phyloP scores from a whole-genome alignment of 2,797 vertebrate genomes.

The Pristis pectinata region DNA sequence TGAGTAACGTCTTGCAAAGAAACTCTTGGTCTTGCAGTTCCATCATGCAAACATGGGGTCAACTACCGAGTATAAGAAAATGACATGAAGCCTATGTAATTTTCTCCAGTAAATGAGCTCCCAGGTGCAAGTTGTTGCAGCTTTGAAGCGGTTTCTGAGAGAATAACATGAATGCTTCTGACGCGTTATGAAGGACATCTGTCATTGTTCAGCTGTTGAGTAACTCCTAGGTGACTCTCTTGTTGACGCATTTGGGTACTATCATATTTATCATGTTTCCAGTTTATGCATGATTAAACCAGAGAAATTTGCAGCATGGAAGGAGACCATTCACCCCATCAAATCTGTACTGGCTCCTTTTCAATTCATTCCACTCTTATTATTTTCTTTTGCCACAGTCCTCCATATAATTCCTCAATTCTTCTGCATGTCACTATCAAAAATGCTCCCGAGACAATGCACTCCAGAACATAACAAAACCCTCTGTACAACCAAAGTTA shows the following conservation, averaged over 20 bases:
- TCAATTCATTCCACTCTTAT: too few relatives aligned
- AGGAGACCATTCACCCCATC: too few relatives aligned
- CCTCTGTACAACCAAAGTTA: too few relatives aligned
- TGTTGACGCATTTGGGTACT: not conserved
- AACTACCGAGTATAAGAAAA: not conserved
- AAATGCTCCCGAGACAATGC: too few relatives aligned
- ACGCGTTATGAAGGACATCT: not conserved
- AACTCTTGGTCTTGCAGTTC: not conserved
- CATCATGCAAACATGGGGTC: slow-evolving; percentile 12
- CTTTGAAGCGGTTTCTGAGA: not conserved
- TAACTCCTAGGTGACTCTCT: not conserved
- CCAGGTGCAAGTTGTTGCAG: not conserved
- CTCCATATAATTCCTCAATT: too few relatives aligned
- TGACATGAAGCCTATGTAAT: not conserved
- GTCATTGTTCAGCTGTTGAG: not conserved
- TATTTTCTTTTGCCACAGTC: too few relatives aligned
- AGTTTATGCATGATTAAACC: not conserved
- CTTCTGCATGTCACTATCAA: too few relatives aligned
- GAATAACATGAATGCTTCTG: not conserved
- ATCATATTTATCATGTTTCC: not conserved
- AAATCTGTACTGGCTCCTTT: too few relatives aligned
- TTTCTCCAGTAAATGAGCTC: not conserved
- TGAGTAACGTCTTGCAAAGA: not conserved
- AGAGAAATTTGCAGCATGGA: too few relatives aligned
- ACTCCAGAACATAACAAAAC: too few relatives aligned